Percentiles rank a stretch among this genome's conserved stretches.
phyloP scores from a whole-genome alignment of 2,113 vertebrate species.

The Electrona antarctica region DNA sequence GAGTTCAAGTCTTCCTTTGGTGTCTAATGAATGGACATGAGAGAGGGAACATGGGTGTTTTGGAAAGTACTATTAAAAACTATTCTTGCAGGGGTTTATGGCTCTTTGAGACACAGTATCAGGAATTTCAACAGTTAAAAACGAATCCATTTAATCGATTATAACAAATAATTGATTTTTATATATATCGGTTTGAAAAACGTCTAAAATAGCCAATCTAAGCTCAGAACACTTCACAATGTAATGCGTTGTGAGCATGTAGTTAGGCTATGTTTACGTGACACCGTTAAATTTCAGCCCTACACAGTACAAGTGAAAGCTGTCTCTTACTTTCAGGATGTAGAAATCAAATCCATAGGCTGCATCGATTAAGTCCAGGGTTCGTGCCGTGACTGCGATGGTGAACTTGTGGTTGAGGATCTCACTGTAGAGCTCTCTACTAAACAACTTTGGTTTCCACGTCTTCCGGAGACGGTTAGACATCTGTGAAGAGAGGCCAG shows the following conservation, averaged over 20 bases:
- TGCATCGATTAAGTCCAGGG: conserved; percentile 88
- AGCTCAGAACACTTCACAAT: background rate
- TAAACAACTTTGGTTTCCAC: conserved; percentile 92
- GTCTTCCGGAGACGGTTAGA: conserved; percentile 82
- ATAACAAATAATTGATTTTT: no score
- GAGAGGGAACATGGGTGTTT: background rate
- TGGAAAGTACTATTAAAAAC: no score
- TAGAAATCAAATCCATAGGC: conserved; percentile 94
- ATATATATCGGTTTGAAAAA: no score
- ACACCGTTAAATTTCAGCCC: no score
- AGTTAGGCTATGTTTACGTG: background rate
- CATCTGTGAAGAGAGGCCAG: conserved; percentile 73
- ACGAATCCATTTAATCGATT: no score
- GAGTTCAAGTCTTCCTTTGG: conserved; percentile 88
- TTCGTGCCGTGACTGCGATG: conserved; percentile 85
- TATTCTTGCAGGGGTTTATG: no score
- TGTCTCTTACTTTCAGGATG: conserved; percentile 85
- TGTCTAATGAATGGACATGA: conserved; percentile 77
- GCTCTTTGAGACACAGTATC: no score
- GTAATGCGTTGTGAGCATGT: background rate
- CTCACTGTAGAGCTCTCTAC: conserved; percentile 91
- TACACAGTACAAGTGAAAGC: background rate
- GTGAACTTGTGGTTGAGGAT: conserved; percentile 88
- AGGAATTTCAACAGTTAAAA: no score
- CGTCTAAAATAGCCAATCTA: background rate